These are phyloP conservation scores for Diarsia dahlii DNA, from an alignment of 2,888 invertebrate genomes.

Conservation along the genomic window DNA sequence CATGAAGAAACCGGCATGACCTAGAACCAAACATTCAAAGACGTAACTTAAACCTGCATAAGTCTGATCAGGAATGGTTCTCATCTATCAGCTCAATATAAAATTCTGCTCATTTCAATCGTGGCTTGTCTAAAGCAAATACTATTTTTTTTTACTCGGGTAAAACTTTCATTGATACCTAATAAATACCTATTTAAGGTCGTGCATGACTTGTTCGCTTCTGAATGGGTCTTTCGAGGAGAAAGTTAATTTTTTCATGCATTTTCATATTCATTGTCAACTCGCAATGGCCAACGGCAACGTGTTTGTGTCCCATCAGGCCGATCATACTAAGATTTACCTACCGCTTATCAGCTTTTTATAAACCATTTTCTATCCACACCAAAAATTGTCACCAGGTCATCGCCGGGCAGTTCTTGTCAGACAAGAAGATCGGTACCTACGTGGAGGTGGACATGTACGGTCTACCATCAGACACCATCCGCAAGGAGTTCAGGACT, in stretches of 20 bases:
- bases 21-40: no score
- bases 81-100: background rate
- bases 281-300: no score
- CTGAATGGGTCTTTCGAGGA: background rate
- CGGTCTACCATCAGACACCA: constrained; percentile 99
- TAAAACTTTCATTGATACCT: background rate
- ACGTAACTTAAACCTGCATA: background rate
- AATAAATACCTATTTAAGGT: background rate
- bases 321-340: no score
- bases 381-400: constrained; percentile 89
- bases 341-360: no score
- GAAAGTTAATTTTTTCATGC: no score
- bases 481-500: constrained; percentile 99
- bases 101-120: background rate
- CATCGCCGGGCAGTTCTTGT: constrained; percentile 99
- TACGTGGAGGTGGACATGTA: constrained; percentile 99
- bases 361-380: background rate
- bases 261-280: no score
- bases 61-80: background rate
- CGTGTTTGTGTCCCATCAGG: no score
- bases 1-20: no score
- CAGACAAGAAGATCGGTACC: constrained; percentile 99
- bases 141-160: background rate
- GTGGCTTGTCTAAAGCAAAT: background rate
- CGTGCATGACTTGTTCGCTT: background rate